Evolutionary conservation across 2,888 invertebrate genomes (phyloP), one percentile per base, ranked within the genome.

Genomic region (Pardosa pseudoannulata): DNA sequence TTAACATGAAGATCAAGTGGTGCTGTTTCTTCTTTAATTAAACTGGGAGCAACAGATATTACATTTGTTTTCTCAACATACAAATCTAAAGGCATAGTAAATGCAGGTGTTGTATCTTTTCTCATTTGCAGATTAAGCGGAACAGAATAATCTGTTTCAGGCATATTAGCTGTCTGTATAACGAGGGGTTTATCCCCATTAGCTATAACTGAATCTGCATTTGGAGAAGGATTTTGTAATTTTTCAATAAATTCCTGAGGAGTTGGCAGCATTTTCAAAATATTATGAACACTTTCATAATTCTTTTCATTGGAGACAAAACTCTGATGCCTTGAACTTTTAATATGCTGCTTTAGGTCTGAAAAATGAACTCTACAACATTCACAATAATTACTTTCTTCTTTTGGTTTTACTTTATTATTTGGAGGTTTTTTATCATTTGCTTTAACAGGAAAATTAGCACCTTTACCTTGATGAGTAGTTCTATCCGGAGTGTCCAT

Each of bases 341-440:
- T 76, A 27, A 87, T 76, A 46, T 87, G 87, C 11, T 62, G 76
- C 39, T 80, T 80, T 46, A 87, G 73, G 56, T 87, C 80, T 31
- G 39, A 67, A 29, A 80, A 87, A 68, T 79, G 74, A 27, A 62
- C 46, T 67, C 39, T 80, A 28, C 87, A 87, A 62, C 87, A 87
- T 67, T 87, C 87, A 67, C 87, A 87, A n/a, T 72, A 87, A 27
- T 87, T 80, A 13, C 76, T 87, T 31, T 80, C 76, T 39, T 80
- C 79, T 39, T 87, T 87, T 0, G 80, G 76, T 32, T 76, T 80
- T 39, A 46, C 11, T 39, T 65, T 75, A 65, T 76, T 83, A 28
- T 19, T 39, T 29, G 1, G 23, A n/a, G 56, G 46, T 65, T 80
- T 79, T 36, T 80, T 87, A 19, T 76, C 74, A 32, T 32, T 46